Base-by-base conservation (phyloP, 1,140 invertebrate genomes). In the Sesamia nonagrioides region DNA sequence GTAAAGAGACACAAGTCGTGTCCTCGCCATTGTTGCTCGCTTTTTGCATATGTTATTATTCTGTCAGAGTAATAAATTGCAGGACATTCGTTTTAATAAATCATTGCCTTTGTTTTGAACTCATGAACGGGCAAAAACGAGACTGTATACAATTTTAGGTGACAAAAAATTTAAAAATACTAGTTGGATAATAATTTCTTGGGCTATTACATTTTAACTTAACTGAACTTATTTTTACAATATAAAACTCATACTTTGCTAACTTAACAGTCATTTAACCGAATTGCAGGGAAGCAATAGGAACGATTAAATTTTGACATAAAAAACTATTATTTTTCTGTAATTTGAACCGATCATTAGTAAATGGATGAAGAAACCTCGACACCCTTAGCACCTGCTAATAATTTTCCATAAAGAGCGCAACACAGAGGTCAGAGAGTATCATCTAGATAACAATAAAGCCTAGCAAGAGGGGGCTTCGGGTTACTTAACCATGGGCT, bases 31-130 rank as follows among this genome's bases (percentile, higher is more conserved):
- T 48, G 63, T 68, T 61, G 13, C 35, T 61, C 8, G 42, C 37
- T 68, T 68, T 68, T 68, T 68, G 37, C 42, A 33, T n/a, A 8
- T 15, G 63, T 68, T 68, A 68, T 68, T 68, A 68, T 68, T 68
- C 63, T 68, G 63, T 68, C 63, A 27, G 18, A 27, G 21, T 66
- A 27, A 68, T 68, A 50, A 33, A 68, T 68, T 33, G 42, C 3
- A 48, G 11, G 63, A 18, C 63, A 48, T 68, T 68, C 40, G 37
- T 45, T 66, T 45, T 68, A 27, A 68, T 68, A 68, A 68, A 68
- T 68, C 42, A 68, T 42, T 48, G 35, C 35, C 27, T 60, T 17
- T 15, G 40, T 27, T 48, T 68, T 27, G 21, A 48, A 27, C 21
- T 68, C 11, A 5, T 21, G 13, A 5, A 45, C 1, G 18, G 21